Conservation (phyloP, 1,140 invertebrate genomes). For the Aphis gossypii region DNA sequence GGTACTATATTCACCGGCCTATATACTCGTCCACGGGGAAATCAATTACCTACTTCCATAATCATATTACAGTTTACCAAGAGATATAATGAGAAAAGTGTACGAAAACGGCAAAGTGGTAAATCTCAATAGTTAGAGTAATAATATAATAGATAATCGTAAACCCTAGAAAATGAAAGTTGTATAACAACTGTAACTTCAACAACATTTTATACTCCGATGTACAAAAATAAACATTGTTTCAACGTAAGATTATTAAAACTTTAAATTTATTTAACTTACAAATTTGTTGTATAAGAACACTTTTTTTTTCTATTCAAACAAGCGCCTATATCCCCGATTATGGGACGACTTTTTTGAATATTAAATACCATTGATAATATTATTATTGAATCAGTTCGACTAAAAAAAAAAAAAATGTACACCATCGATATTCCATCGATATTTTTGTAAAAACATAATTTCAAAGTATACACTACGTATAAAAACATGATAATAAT, state of each 20-base stretch:
- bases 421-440: background rate
- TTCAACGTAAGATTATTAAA: background rate
- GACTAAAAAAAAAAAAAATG: background rate
- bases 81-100: constrained; percentile 35
- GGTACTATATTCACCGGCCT: background rate
- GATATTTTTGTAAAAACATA: background rate
- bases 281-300: background rate
- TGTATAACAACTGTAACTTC: background rate
- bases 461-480: background rate
- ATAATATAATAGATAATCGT: background rate
- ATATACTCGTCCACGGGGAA: constrained; percentile 14
- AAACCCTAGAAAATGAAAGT: background rate
- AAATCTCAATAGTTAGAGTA: background rate
- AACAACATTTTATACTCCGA: too few relatives aligned
- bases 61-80: constrained; percentile 33
- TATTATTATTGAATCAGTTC: background rate
- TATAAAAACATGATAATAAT: background rate
- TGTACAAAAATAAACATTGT: too few relatives aligned
- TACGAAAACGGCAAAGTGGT: background rate
- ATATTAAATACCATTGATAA: background rate
- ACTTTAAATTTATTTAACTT: background rate
- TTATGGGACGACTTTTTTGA: background rate
- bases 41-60: constrained; percentile 47
- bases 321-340: background rate
- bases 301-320: too few relatives aligned